These are phyloP conservation scores for Drosophila prostipennis DNA, from an alignment of 2,888 invertebrate species.

Conservation along the genomic window DNA sequence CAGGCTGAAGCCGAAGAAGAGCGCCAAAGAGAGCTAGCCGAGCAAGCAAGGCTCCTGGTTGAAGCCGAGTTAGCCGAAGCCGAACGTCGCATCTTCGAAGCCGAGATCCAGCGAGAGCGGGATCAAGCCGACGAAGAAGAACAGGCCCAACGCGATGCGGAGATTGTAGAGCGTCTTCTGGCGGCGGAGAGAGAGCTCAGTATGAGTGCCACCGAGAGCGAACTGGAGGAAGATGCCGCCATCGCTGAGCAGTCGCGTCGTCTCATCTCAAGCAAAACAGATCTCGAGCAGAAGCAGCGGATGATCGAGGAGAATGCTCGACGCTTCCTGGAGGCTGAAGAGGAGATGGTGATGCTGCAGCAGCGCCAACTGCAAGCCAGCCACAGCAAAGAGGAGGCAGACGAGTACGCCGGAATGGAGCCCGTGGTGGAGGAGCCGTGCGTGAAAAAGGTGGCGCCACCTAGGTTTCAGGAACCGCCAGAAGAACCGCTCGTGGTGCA, in stretches of 20 bases:
- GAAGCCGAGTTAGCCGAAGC: conserved; percentile 51
- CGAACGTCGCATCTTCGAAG: conserved; percentile 52
- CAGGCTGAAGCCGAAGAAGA: conserved; percentile 34
- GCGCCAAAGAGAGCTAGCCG: conserved; percentile 42
- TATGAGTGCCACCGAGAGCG: conserved; percentile 65
- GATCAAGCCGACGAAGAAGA: conserved; percentile 54
- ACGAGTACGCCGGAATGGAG: conserved; percentile 63
- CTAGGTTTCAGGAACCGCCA: conserved; percentile 50
- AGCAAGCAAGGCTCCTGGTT: conserved; percentile 45
- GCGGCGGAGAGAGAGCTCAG: conserved; percentile 69
- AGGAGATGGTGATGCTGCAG: conserved; percentile 81
- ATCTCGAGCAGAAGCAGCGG: conserved; percentile 67
- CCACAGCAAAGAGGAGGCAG: conserved; percentile 41
- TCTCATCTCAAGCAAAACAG: conserved; percentile 50
- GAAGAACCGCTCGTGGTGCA: conserved; percentile 61
- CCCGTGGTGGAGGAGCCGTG: conserved; percentile 75
- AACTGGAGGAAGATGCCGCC: conserved; percentile 65
- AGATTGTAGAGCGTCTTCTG: conserved; percentile 61
- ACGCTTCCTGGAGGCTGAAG: conserved; percentile 80
- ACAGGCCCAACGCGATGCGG: conserved; percentile 60
- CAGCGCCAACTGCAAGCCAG: conserved; percentile 65
- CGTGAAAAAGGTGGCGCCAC: conserved; percentile 62
- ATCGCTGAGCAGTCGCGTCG: conserved; percentile 49
- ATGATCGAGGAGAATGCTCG: conserved; percentile 81
- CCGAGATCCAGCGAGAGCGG: conserved; percentile 36